Evolutionary conservation across 2,113 vertebrate species (phyloP), one percentile per base, ranked within the genome.

Genomic region (Raphicerus campestris): DNA sequence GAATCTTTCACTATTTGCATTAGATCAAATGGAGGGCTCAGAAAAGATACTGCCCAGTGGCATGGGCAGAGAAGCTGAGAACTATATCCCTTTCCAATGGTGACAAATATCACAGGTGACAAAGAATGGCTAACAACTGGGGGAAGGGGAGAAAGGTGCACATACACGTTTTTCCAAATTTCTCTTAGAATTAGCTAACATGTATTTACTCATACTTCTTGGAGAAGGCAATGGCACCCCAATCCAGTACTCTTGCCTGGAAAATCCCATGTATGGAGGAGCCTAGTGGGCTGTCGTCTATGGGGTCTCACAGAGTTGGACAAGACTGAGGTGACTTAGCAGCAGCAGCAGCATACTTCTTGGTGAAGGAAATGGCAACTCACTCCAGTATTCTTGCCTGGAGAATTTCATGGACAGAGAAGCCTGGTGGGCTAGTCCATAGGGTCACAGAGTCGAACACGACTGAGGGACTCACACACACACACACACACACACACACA

Each of bases 111-210:
- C 32, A 51, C 2, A 2, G 7, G 17, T 51, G 55, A 53, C 42
- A 70, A 78, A 60, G 77, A 78, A 24, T 7, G 35, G 70, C 47
- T 42, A 61, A 60, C 5, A 42, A 42, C 17, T 10, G 9, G 20
- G 10, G 11, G 7, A 3, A 8, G 5, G 16, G 16, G 8, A 10
- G 47, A 9, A 81, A 51, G 3, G 1, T 66, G 5, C 14, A 24
- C 7, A 4, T 3, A 45, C 9, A 3, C 1, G 0, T 35, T 47
- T 77, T 90, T 30, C 35, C 49, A 82, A 60, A 86, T 66, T 39
- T 83, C 35, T 87, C 61, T 42, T 77, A 53, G 22, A 84, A 24
- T 55, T 90, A 75, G 45, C 45, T 84, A 30, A 66, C 45, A 78
- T 77, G 19, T 61, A 30, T 26, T 82, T 58, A 42, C 7, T 4